phyloP scores from a whole-genome alignment of 2,113 vertebrate genomes.

The Catharus minimus region DNA sequence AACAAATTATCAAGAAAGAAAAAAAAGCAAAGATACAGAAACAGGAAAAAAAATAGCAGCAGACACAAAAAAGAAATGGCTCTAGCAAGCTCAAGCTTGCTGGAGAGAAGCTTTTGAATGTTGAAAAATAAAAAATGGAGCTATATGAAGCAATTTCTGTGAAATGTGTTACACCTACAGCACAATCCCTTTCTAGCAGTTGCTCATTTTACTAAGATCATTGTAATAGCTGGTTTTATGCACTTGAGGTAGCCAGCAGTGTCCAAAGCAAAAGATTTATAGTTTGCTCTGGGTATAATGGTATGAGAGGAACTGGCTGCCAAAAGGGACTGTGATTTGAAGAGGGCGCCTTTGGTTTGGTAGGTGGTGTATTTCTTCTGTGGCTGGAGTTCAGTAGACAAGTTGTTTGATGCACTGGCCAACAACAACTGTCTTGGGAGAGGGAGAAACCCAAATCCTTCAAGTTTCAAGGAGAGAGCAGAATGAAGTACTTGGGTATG shows the following conservation, averaged over 20 bases:
- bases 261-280: conserved; percentile 64
- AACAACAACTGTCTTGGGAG: conserved; percentile 60
- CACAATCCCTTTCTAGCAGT: conserved; percentile 11
- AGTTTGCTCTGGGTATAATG: conserved; percentile 8
- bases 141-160: neutral
- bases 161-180: conserved; percentile 15
- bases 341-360: conserved; percentile 63
- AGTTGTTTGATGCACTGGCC: conserved; percentile 54
- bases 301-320: conserved; percentile 38
- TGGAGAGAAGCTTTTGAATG: neutral
- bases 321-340: conserved; percentile 65
- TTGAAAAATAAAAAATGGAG: neutral
- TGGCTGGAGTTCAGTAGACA: conserved; percentile 56
- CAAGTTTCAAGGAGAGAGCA: conserved; percentile 45
- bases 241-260: neutral
- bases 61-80: neutral
- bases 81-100: neutral
- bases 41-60: neutral
- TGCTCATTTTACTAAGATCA: neutral
- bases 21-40: neutral
- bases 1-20: neutral
- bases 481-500: conserved; percentile 46
- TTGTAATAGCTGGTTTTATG: conserved; percentile 25
- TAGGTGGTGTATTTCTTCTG: conserved; percentile 66
- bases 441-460: conserved; percentile 51